Percentiles rank a stretch among this genome's conserved stretches.
These are phyloP conservation scores for Eira barbara DNA, from an alignment of 2,113 vertebrate species.

Conservation along the genomic window DNA sequence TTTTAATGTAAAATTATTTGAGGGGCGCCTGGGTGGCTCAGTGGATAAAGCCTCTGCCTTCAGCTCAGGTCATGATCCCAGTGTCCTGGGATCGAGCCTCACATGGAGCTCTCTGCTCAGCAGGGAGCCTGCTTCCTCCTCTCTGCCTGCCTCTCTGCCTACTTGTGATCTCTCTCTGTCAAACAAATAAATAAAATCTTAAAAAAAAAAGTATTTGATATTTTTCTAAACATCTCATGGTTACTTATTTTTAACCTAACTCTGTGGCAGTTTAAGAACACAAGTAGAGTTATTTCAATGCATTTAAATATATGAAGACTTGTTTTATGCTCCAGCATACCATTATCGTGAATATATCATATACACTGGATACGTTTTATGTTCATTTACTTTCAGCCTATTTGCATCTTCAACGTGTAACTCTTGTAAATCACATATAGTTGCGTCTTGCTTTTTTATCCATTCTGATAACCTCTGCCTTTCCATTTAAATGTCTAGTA, in stretches of 20 bases:
- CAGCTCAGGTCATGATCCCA: too few species aligned
- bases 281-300: not conserved
- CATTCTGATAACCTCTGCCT: not conserved
- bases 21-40: too few species aligned
- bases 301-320: not conserved
- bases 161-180: too few species aligned
- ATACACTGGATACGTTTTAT: not conserved
- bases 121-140: too few species aligned
- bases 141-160: too few species aligned
- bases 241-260: not conserved
- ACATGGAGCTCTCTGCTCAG: too few species aligned
- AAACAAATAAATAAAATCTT: too few species aligned
- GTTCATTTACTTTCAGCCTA: not conserved
- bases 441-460: not conserved
- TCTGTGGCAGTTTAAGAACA: not conserved
- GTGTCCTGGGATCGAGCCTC: too few species aligned
- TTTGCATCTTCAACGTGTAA: not conserved
- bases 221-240: not conserved
- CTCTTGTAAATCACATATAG: not conserved
- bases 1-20: not conserved
- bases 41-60: too few species aligned
- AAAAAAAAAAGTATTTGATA: not conserved
- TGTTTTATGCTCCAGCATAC: not conserved
- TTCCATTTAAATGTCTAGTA: not conserved
- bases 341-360: not conserved